Percentiles rank a stretch among this genome's conserved stretches.
Conservation (phyloP, 2,113 vertebrate genomes). For the Bambusicola thoracicus region DNA sequence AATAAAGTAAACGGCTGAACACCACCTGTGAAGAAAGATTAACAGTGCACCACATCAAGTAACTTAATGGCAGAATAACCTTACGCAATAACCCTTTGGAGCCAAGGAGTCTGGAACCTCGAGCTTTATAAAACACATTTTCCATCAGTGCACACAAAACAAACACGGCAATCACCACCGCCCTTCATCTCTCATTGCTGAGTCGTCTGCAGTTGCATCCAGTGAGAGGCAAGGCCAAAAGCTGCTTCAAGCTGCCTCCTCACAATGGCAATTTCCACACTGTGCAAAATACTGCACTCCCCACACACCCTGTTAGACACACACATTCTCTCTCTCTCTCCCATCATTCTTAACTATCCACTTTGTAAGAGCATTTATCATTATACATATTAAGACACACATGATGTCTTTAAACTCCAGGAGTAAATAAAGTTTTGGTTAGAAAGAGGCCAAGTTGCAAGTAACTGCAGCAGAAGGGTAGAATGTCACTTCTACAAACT, state of each 20-base stretch:
- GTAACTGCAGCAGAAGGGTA: not conserved
- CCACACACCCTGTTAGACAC: not conserved
- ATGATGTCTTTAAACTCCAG: not conserved
- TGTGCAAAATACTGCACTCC: not conserved
- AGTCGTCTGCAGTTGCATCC: not conserved
- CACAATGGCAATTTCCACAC: not conserved
- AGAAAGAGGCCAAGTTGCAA: not conserved
- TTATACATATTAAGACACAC: not conserved
- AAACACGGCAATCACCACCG: not conserved
- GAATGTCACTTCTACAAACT: not conserved
- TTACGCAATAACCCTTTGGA: slow-evolving; percentile 5
- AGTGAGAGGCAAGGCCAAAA: not conserved
- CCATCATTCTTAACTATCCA: not conserved
- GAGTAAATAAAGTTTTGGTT: not conserved
- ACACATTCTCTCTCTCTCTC: not conserved
- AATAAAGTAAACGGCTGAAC: not conserved
- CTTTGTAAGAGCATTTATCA: not conserved
- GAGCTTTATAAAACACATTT: not conserved
- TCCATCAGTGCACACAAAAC: not conserved
- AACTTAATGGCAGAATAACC: not conserved
- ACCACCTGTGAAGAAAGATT: not conserved
- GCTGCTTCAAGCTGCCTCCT: not conserved
- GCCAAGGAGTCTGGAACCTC: slow-evolving; percentile 29
- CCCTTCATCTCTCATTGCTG: not conserved
- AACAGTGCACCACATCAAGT: not conserved